Evolutionary conservation across 2,888 invertebrate species (phyloP).

Genomic region (Lottia scabra): DNA sequence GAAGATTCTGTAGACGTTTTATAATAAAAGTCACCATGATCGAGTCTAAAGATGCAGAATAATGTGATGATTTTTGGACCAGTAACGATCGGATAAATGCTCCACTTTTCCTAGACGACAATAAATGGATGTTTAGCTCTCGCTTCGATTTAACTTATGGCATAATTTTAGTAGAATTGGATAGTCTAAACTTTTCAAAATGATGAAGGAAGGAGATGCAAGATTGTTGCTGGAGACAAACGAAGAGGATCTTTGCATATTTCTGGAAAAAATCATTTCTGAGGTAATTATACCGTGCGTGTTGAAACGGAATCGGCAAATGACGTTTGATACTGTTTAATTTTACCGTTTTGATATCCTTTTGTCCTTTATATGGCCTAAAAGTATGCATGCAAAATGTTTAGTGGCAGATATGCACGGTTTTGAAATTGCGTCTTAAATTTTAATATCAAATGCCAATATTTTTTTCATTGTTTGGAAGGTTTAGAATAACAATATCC

Average conservation of each 20-base stretch:
- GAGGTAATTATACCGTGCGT: background rate
- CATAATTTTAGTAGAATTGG: background rate
- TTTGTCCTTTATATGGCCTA: too few species aligned
- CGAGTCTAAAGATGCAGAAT: background rate
- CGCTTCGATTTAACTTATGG: background rate
- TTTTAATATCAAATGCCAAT: too few species aligned
- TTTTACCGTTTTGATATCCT: background rate
- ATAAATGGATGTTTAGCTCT: background rate
- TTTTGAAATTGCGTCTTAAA: too few species aligned
- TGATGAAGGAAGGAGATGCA: slow-evolving; percentile 5
- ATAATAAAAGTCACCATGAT: background rate
- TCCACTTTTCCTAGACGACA: background rate
- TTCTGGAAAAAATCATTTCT: background rate
- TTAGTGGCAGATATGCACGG: too few species aligned
- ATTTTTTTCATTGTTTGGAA: too few species aligned
- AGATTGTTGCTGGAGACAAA: background rate
- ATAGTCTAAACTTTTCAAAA: background rate
- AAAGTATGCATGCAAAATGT: too few species aligned
- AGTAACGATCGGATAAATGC: background rate
- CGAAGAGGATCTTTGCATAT: background rate
- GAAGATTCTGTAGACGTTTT: background rate
- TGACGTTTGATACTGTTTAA: background rate
- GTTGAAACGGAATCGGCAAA: background rate
- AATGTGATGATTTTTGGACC: background rate
- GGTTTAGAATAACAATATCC: too few species aligned